Conservation (phyloP, 2,888 invertebrate genomes). For the Acanthosepion esculentum region DNA sequence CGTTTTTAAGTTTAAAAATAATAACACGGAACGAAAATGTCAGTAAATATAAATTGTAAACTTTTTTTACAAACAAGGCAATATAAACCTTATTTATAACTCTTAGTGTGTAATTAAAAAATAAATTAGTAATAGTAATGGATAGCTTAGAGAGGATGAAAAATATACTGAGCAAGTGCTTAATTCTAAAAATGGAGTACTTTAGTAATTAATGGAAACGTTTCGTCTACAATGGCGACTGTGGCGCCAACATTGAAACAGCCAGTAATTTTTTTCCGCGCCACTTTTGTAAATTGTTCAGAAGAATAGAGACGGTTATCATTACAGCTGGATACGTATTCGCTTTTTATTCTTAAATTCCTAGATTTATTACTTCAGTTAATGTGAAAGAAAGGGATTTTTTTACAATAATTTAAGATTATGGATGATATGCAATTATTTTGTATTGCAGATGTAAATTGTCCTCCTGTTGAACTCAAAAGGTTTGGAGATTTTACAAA, state of each 20-base stretch:
- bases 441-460: neutral
- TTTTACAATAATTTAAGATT: neutral
- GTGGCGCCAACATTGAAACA: neutral
- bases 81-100: too few species aligned
- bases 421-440: slow-evolving; percentile 20
- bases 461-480: neutral
- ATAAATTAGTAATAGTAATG: too few species aligned
- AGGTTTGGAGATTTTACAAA: neutral
- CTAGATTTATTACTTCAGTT: neutral
- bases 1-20: too few species aligned
- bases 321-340: neutral
- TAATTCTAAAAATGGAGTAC: too few species aligned
- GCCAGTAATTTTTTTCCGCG: neutral
- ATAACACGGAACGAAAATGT: too few species aligned
- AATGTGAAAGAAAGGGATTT: neutral
- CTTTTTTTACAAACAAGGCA: too few species aligned
- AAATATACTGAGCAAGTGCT: too few species aligned
- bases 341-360: neutral
- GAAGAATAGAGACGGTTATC: neutral
- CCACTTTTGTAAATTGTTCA: slow-evolving; percentile 6
- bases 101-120: too few species aligned
- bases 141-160: too few species aligned
- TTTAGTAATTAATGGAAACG: too few species aligned
- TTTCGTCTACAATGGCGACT: neutral
- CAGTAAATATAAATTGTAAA: too few species aligned